Evolutionary conservation across 2,888 invertebrate species (phyloP), one percentile per base, ranked within the genome.

Genomic region (Amblyteles armatorius): DNA sequence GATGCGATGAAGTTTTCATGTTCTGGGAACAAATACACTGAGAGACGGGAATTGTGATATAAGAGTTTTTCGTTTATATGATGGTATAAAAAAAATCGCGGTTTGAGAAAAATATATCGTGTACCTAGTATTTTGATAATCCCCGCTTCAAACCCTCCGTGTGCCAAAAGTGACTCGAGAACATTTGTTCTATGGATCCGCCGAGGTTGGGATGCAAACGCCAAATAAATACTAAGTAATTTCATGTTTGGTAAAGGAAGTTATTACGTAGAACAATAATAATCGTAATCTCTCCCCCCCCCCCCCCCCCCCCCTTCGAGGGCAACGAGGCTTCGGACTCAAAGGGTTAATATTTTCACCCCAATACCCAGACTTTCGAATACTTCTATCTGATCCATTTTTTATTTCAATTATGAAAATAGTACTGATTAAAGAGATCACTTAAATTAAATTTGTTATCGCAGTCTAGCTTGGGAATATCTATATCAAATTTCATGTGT

Each of bases 1-100:
- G 26, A 71, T 26, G 63, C 88, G 86, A 89, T 90, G 87, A 88
- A 84, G 89, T 89, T 88, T 90, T 88, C 87, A 86, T 88, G 90
- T 90, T 88, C 88, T 88, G 79, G 89, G 88, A 88, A 88, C 52
- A 48, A 26, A 26, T 26, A 26, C 26, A 26, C 26, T 26, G 26
- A 26, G 26, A 26, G 26, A 26, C 26, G 26, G 26, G 2, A 1
- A 1, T 26, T 1, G 26, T 26, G 26, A 26, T 22, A 22, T 22
- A 22, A 26, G 26, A 26, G 2, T 26, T 26, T 26, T 26, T 26
- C 26, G 26, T 26, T 1, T 26, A 26, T 26, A 26, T 26, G 26
- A 26, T 26, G 1, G 1, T 26, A n/a, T n/a, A n/a, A n/a, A n/a
- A n/a, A n/a, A n/a, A 29, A 36, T 19, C 16, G 16, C 33, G 55